Base-by-base conservation (phyloP, 2,888 invertebrate species). In the Troides oblongomaculatus region DNA sequence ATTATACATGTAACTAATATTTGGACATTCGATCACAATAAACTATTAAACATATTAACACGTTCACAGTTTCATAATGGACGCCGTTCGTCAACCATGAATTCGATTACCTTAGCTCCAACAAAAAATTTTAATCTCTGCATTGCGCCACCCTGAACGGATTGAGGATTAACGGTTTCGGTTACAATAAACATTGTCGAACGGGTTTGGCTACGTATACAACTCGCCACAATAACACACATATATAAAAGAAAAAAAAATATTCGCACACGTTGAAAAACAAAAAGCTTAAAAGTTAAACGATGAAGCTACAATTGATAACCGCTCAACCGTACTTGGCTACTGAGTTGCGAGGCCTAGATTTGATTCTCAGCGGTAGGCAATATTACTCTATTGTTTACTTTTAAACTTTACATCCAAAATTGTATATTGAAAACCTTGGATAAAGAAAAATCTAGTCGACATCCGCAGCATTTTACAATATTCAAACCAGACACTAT, bases 141-240 rank as follows among this genome's bases (percentile, higher is more conserved):
- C 69, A 75, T 75, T 78, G 90, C 90, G 89, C 89, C 90, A 90
- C 84, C 81, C 86, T 80, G 81, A 84, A 85, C 86, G 86, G 87
- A 89, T 88, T 89, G 88, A 86, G 89, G 88, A 87, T 88, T 90
- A 91, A 91, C 90, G 89, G 87, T 86, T 85, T 81, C 84, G 83
- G 84, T 82, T 76, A 86, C 86, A 89, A 90, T 89, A 90, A 89
- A 90, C 87, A 89, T 43, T 21, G 57, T 63, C 56, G 57, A 43
- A 30, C 43, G 62, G 39, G 59, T 63, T 62, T 63, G 50, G 53
- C 23, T 46, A 64, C 60, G 60, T 61, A 64, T 8, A 62, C 36
- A 57, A 57, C 57, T 57, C 23, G 30, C 56, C 25, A 6, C 14
- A 53, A 36, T 62, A 56, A n/a, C 21, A 56, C 30, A 5, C 60